Evolutionary conservation across 2,113 vertebrate genomes (phyloP).

Genomic region (Centropus bengalensis): DNA sequence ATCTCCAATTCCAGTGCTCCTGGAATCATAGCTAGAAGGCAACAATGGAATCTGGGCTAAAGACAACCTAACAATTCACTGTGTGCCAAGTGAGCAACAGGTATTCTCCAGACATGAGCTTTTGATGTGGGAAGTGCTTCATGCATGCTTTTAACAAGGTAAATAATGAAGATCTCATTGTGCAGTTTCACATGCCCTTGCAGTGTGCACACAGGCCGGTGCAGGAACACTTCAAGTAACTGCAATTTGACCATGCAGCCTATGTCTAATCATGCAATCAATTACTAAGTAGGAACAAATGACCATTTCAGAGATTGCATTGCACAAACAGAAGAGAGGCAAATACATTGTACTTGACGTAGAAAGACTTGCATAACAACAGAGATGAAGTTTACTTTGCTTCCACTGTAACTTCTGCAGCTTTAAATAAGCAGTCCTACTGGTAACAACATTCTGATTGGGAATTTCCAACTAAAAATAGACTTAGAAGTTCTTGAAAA

Average conservation of each 20-base stretch:
- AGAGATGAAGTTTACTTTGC: neutral
- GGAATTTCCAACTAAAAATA: slow-evolving; percentile 43
- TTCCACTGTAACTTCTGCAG: neutral
- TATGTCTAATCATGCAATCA: neutral
- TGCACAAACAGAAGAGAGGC: neutral
- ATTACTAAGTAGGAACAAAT: neutral
- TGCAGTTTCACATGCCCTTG: neutral
- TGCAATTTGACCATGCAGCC: neutral
- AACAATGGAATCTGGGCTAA: neutral
- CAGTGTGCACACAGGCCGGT: neutral
- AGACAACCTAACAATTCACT: neutral
- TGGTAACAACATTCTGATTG: neutral
- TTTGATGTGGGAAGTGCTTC: neutral
- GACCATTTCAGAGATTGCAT: neutral
- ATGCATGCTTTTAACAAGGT: neutral
- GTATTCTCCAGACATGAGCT: neutral
- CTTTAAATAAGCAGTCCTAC: slow-evolving; percentile 14
- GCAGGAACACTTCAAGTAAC: neutral
- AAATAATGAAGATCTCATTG: accelerated
- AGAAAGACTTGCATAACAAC: neutral
- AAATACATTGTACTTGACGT: neutral
- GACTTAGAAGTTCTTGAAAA: neutral
- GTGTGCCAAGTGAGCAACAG: neutral
- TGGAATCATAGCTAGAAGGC: neutral
- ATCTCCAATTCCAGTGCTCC: neutral